These are phyloP conservation scores for Amphiprion percula DNA, from an alignment of 2,113 vertebrate genomes.

Conservation along the genomic window DNA sequence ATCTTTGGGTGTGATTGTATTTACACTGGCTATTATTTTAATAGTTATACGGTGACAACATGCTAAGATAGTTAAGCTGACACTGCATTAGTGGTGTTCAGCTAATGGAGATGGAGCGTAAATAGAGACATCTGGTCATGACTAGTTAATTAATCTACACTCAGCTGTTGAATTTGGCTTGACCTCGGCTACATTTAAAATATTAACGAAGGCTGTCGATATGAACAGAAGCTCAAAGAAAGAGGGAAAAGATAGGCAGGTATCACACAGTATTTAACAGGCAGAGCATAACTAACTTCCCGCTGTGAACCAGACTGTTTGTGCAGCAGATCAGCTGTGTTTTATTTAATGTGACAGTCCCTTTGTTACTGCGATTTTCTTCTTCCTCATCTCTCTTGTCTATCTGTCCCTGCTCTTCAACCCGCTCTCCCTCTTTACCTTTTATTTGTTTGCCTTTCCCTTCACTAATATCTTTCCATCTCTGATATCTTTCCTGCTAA, in stretches of 20 bases:
- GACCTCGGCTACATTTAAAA: too few species aligned
- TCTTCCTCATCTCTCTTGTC: neutral
- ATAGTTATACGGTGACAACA: too few species aligned
- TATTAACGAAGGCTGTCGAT: too few species aligned
- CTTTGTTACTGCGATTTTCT: neutral
- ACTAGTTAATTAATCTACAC: too few species aligned
- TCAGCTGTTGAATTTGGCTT: too few species aligned
- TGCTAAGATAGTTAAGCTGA: too few species aligned
- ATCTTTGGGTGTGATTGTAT: too few species aligned
- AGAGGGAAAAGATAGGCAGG: neutral
- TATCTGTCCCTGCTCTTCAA: neutral
- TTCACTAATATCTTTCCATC: neutral
- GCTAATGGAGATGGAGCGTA: too few species aligned
- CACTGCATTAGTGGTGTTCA: too few species aligned
- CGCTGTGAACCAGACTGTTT: slow-evolving; percentile 5
- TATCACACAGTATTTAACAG: neutral
- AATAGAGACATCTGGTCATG: too few species aligned
- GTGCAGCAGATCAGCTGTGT: slow-evolving; percentile 4
- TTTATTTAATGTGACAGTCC: neutral
- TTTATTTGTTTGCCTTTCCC: neutral
- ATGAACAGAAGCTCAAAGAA: neutral
- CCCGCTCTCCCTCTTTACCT: neutral
- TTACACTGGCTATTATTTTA: too few species aligned
- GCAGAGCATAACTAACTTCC: neutral
- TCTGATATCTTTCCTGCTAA: neutral